Conservation (phyloP, 2,797 vertebrate species). For the Syngnathus acus region DNA sequence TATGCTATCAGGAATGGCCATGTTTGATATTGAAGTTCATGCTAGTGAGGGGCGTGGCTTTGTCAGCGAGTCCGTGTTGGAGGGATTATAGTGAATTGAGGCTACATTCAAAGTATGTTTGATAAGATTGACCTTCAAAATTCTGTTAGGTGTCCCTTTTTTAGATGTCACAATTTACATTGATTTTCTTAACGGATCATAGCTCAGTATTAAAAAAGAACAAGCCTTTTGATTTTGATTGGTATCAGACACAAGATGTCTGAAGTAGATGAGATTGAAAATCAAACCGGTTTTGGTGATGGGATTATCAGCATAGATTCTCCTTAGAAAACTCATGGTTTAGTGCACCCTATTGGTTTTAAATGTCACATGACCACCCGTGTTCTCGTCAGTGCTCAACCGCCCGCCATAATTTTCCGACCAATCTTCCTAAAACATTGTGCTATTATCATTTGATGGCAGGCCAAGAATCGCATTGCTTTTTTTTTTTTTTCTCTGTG, state of each 20-base stretch:
- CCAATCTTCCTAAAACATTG: neutral
- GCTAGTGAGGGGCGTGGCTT: neutral
- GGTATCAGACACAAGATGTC: neutral
- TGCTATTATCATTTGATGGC: neutral
- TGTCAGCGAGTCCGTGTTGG: neutral
- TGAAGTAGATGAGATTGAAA: neutral
- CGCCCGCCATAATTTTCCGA: neutral
- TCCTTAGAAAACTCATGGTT: neutral
- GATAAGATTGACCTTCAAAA: neutral
- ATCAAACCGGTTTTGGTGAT: neutral
- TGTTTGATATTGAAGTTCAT: neutral
- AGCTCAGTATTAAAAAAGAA: neutral
- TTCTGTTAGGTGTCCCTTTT: neutral
- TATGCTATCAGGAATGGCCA: too few relatives aligned
- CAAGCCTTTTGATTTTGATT: neutral
- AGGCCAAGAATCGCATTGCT: neutral
- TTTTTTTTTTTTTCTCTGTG: neutral
- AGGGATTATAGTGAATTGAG: neutral
- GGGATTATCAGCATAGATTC: neutral
- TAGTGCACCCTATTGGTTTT: neutral
- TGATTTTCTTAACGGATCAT: neutral
- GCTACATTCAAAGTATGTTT: neutral
- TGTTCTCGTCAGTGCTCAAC: neutral
- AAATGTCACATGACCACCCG: neutral
- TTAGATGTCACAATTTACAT: neutral